These are phyloP conservation scores for Octodon degus DNA, from an alignment of 2,113 vertebrate species.

Conservation along the genomic window DNA sequence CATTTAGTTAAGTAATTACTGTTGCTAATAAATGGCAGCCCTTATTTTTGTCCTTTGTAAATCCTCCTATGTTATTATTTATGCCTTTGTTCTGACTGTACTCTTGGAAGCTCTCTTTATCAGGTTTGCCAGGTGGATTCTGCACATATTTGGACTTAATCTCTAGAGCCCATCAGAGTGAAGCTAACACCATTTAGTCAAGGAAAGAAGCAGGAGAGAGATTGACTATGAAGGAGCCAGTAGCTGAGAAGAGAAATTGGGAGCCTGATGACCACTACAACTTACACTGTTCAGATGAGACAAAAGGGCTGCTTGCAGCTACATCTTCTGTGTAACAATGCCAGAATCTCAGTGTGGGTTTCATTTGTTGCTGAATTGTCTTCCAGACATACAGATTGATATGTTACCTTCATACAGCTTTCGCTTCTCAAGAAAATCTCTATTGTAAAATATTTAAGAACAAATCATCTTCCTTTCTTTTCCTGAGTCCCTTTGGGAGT, in stretches of 20 bases:
- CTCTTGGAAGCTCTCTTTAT: slow-evolving; percentile 81
- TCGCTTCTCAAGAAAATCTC: slow-evolving; percentile 45
- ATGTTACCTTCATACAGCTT: slow-evolving; percentile 48
- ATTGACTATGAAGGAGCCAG: not conserved
- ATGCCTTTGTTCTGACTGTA: slow-evolving; percentile 79
- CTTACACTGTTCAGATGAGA: slow-evolving; percentile 66
- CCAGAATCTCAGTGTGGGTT: slow-evolving; percentile 22
- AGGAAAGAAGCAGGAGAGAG: not conserved
- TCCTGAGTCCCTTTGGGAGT: slow-evolving; percentile 8
- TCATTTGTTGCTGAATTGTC: slow-evolving; percentile 43
- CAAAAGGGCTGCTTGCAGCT: slow-evolving; percentile 22
- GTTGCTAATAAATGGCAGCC: slow-evolving; percentile 77
- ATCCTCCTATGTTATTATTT: slow-evolving; percentile 76
- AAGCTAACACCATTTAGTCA: slow-evolving; percentile 79
- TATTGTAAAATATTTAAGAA: slow-evolving; percentile 19
- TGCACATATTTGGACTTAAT: slow-evolving; percentile 81
- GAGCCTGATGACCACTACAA: slow-evolving; percentile 58
- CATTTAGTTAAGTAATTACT: slow-evolving; percentile 85
- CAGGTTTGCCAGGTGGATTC: slow-evolving; percentile 75
- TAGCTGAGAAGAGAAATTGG: slow-evolving; percentile 48
- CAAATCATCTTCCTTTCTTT: slow-evolving; percentile 14
- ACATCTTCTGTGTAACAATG: slow-evolving; percentile 34
- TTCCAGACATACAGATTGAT: slow-evolving; percentile 62
- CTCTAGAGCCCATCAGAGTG: slow-evolving; percentile 72
- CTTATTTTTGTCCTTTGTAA: slow-evolving; percentile 82